These are phyloP conservation scores for Xerus rutilus DNA, from an alignment of 2,797 vertebrate genomes.

Conservation along the genomic window DNA sequence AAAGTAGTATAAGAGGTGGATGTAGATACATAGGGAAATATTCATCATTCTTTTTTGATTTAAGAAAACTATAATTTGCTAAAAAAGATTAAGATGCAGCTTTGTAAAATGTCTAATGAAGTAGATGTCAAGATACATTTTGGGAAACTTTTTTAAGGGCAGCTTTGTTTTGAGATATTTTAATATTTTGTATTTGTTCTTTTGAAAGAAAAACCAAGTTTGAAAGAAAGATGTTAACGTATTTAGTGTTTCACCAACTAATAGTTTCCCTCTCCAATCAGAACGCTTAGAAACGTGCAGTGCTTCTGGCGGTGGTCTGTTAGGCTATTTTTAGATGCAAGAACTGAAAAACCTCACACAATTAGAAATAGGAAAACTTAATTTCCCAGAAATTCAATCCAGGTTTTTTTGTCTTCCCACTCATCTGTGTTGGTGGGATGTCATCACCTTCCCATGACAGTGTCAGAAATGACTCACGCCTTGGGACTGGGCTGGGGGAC, in stretches of 20 bases:
- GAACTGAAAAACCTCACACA: neutral
- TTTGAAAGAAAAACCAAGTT: neutral
- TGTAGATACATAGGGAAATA: neutral
- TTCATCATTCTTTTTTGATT: neutral
- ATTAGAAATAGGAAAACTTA: neutral
- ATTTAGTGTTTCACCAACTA: neutral
- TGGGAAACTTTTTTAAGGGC: neutral
- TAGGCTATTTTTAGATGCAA: neutral
- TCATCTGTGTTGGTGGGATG: too few species aligned
- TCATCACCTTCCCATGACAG: neutral
- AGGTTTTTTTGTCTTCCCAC: neutral
- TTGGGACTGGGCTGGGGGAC: too few species aligned
- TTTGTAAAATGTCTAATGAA: neutral
- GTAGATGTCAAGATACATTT: neutral
- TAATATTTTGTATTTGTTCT: neutral
- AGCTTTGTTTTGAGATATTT: neutral
- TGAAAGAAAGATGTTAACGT: neutral
- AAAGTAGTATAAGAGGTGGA: neutral
- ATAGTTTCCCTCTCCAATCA: neutral
- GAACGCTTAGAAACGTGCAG: neutral
- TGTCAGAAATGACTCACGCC: too few species aligned
- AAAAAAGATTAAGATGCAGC: neutral
- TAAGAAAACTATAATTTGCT: constrained; percentile 14
- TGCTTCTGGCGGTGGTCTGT: neutral
- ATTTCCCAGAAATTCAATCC: neutral